phyloP scores from a whole-genome alignment of 2,113 vertebrate genomes.

The Diadophis punctatus region DNA sequence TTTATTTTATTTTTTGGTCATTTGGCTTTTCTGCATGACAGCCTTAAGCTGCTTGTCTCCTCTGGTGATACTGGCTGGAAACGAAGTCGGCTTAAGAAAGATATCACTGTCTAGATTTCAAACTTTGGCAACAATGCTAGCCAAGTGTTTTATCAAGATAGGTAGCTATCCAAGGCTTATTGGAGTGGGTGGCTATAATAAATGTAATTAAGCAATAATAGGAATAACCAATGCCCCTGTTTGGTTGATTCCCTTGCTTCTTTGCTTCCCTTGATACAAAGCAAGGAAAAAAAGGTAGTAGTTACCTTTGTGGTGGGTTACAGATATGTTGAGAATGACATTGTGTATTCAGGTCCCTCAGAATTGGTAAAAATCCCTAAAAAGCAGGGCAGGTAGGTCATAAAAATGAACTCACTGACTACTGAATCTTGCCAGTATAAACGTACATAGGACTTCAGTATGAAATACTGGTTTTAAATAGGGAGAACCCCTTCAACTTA shows the following conservation, averaged over 20 bases:
- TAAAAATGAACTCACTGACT: not conserved
- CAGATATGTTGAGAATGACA: not conserved
- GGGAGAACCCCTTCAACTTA: not conserved
- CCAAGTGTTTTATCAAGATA: not conserved
- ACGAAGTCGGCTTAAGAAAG: not conserved
- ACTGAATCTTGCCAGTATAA: not conserved
- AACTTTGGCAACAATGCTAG: not conserved
- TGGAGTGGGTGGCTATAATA: not conserved
- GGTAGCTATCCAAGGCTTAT: not conserved
- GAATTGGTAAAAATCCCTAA: not conserved
- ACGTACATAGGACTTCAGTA: not conserved
- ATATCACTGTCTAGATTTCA: not conserved
- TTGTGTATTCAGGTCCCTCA: not conserved
- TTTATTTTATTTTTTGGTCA: not conserved
- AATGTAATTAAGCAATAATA: not conserved
- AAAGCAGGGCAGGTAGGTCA: not conserved
- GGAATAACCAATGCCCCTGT: not conserved
- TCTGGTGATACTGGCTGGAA: not conserved
- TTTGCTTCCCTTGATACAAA: not conserved
- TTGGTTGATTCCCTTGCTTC: not conserved
- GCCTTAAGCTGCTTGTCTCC: not conserved
- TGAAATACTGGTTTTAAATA: not conserved
- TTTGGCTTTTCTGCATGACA: not conserved
- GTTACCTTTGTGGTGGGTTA: not conserved
- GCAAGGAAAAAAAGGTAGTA: not conserved